phyloP scores from a whole-genome alignment of 2,113 vertebrate genomes.

The Crocuta crocuta region DNA sequence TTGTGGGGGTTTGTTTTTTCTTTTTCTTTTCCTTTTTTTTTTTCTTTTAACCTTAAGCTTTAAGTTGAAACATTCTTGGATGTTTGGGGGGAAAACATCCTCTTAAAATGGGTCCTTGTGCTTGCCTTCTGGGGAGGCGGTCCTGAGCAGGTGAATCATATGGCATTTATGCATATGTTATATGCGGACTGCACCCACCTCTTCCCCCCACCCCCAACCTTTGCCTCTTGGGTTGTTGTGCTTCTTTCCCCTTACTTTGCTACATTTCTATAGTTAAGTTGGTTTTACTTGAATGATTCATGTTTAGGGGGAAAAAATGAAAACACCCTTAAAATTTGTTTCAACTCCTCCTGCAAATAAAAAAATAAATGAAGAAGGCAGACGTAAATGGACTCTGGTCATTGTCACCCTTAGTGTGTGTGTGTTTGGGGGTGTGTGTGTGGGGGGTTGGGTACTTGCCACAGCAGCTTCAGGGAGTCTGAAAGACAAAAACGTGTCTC shows the following conservation, averaged over 20 bases:
- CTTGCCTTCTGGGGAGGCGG: slow-evolving; percentile 67
- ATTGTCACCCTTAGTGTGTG: slow-evolving; percentile 38
- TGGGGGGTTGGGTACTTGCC: background rate
- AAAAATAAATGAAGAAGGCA: slow-evolving; percentile 85
- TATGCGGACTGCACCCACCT: slow-evolving; percentile 54
- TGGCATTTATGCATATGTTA: slow-evolving; percentile 67
- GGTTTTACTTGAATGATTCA: slow-evolving; percentile 87
- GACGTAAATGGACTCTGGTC: slow-evolving; percentile 79
- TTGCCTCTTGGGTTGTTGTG: slow-evolving; percentile 80
- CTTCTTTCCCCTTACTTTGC: slow-evolving; percentile 81
- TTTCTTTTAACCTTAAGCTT: slow-evolving; percentile 79
- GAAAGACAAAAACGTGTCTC: background rate
- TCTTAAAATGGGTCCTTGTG: slow-evolving; percentile 68
- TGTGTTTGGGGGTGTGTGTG: too few relatives aligned
- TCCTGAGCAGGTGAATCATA: slow-evolving; percentile 71
- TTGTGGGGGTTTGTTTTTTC: slow-evolving; percentile 60
- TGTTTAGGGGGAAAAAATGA: slow-evolving; percentile 81
- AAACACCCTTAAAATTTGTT: slow-evolving; percentile 85
- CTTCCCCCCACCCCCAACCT: slow-evolving; percentile 23
- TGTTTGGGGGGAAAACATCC: slow-evolving; percentile 62
- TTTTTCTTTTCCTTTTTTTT: background rate
- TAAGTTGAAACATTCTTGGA: slow-evolving; percentile 68
- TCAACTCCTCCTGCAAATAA: slow-evolving; percentile 89
- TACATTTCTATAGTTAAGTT: slow-evolving; percentile 86
- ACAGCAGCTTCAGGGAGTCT: background rate